These are phyloP conservation scores for Tychaedon coryphoeus DNA, from an alignment of 2,113 vertebrate species.

Conservation along the genomic window DNA sequence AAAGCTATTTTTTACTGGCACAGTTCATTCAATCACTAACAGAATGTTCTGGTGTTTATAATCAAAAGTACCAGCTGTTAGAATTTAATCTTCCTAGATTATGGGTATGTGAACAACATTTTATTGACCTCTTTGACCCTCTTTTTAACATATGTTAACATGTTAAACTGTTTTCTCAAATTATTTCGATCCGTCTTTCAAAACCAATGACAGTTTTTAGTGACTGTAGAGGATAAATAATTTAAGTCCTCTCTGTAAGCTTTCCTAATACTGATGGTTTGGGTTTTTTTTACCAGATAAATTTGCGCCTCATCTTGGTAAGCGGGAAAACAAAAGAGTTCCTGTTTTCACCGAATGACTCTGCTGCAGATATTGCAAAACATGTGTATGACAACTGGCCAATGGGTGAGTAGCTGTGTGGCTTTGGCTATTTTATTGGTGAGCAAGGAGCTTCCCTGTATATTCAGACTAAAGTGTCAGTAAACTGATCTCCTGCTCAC, in stretches of 20 bases:
- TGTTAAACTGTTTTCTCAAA: background rate
- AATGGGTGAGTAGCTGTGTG: constrained; percentile 85
- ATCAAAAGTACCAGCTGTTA: background rate
- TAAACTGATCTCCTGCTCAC: background rate
- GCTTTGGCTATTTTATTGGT: background rate
- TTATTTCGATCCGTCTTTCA: background rate
- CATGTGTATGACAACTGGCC: constrained; percentile 99
- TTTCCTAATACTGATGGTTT: background rate
- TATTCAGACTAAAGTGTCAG: background rate
- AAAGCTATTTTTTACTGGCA: background rate
- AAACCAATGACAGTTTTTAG: background rate
- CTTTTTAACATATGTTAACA: background rate
- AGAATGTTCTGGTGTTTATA: background rate
- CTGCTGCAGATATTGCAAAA: constrained; percentile 95
- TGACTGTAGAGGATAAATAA: background rate
- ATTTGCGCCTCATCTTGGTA: constrained; percentile 95
- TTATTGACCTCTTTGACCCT: background rate
- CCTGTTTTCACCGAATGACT: constrained; percentile 94
- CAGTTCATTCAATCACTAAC: background rate
- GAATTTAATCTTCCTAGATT: background rate
- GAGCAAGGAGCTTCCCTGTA: background rate
- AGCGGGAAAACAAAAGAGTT: constrained; percentile 99
- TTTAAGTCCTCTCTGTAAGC: background rate
- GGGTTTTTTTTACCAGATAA: constrained; percentile 82
- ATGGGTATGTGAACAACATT: background rate